These are phyloP conservation scores for Acanthococcus lagerstroemiae DNA, from an alignment of 2,888 invertebrate species.

Conservation along the genomic window DNA sequence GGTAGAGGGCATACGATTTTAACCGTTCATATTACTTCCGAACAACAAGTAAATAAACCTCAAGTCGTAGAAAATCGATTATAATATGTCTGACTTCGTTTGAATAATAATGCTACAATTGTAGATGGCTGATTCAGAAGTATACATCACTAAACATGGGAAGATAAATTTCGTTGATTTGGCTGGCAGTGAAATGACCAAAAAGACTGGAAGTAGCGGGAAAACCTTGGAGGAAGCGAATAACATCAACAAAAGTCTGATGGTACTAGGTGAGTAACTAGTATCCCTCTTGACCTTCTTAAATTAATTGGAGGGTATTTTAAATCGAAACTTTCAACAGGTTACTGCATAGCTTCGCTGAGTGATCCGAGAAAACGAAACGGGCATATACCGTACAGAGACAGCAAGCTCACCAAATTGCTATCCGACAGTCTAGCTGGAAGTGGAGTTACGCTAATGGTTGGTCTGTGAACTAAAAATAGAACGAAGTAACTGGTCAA, in stretches of 20 bases:
- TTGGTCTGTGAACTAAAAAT: no score
- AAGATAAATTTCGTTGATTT: conserved; percentile 93
- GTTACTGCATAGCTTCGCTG: conserved; percentile 87
- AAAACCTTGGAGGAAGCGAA: conserved; percentile 87
- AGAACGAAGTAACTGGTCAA: no score
- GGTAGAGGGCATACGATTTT: conserved; percentile 85
- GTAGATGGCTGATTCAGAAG: conserved; percentile 41
- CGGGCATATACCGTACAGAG: conserved; percentile 87
- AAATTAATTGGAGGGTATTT: no score
- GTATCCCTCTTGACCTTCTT: no score
- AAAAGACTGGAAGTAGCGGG: conserved; percentile 76
- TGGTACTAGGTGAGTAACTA: conserved; percentile 78
- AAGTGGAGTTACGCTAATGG: conserved; percentile 89
- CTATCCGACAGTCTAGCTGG: conserved; percentile 88
- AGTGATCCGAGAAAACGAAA: conserved; percentile 67
- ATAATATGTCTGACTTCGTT: no score
- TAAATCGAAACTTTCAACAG: no score
- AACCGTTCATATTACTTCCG: conserved; percentile 80
- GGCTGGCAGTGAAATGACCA: conserved; percentile 95
- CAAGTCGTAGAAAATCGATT: no score
- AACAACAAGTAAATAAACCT: conserved; percentile 68
- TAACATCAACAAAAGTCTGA: conserved; percentile 89
- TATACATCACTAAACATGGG: conserved; percentile 81
- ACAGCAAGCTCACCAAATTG: conserved; percentile 87
- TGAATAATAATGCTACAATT: no score